A percentile compares a stretch with the other conserved stretches of the same genome.
Evolutionary conservation across 2,888 invertebrate species (phyloP).

Genomic region (Arctia plantaginis): DNA sequence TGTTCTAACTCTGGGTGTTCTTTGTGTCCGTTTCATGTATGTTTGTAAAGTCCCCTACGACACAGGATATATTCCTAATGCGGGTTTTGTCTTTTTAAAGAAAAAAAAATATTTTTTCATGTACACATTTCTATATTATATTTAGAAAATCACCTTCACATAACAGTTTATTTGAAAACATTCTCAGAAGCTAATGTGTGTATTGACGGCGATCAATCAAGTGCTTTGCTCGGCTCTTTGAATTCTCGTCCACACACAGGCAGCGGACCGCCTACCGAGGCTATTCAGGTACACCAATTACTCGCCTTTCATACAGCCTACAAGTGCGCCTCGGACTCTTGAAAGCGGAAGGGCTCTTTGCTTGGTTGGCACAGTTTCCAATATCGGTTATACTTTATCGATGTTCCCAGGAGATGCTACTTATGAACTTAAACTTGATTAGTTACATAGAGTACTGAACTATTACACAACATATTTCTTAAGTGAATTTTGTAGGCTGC

Average conservation of each 20-base stretch:
- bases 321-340: conserved; percentile 12
- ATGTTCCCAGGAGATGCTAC: background rate
- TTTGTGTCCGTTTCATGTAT: no score
- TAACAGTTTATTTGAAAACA: no score
- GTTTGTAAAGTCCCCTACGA: no score
- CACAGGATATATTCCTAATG: no score
- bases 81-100: no score
- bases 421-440: background rate
- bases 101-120: no score
- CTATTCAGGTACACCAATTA: conserved; percentile 17
- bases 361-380: conserved; percentile 7
- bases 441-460: background rate
- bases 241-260: background rate
- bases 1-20: no score
- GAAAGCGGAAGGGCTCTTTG: conserved; percentile 5
- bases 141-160: background rate
- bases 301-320: conserved; percentile 1
- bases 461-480: background rate
- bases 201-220: conserved; percentile 2
- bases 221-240: background rate
- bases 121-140: background rate
- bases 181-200: background rate
- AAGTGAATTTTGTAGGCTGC: background rate
- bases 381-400: background rate
- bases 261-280: background rate